Conservation (phyloP, 2,888 invertebrate species). For the Leptopilina syphax region DNA sequence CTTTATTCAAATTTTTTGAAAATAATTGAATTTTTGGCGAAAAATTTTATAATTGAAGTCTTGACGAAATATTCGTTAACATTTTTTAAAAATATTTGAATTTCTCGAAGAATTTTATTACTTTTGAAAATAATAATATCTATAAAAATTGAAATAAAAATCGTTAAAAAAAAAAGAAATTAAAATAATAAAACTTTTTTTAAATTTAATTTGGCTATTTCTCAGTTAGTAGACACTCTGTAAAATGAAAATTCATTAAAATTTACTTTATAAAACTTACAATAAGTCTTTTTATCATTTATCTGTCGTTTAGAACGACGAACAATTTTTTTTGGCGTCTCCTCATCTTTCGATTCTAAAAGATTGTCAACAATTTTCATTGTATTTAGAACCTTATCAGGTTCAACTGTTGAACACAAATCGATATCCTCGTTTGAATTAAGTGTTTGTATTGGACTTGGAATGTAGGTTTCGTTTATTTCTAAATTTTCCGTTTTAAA, state of each 20-base stretch:
- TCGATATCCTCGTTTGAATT: slow-evolving; percentile 47
- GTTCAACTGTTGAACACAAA: slow-evolving; percentile 42
- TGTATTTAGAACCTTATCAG: slow-evolving; percentile 51
- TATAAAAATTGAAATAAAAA: too few relatives aligned
- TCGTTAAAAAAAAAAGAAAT: background rate
- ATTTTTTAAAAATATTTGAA: too few relatives aligned
- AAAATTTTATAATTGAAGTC: too few relatives aligned
- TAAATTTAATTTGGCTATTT: too few relatives aligned
- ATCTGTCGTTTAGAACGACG: slow-evolving; percentile 67
- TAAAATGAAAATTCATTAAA: too few relatives aligned
- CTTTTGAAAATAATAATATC: too few relatives aligned
- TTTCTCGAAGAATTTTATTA: too few relatives aligned
- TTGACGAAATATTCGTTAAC: too few relatives aligned
- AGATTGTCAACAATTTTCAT: slow-evolving; percentile 52
- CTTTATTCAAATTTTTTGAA: too few relatives aligned
- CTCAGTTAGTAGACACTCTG: too few relatives aligned
- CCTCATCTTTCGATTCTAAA: slow-evolving; percentile 49
- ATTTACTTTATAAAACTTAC: slow-evolving; percentile 55
- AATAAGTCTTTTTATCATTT: slow-evolving; percentile 68
- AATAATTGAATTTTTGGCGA: too few relatives aligned
- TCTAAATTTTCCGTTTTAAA: slow-evolving; percentile 69
- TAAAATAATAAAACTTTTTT: background rate
- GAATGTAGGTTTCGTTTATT: slow-evolving; percentile 47
- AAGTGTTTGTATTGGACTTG: slow-evolving; percentile 45
- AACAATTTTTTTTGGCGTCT: slow-evolving; percentile 58